A percentile compares a stretch with the other conserved stretches of the same genome.
Conservation (phyloP, 2,113 vertebrate genomes). For the Toxotes jaculatrix region DNA sequence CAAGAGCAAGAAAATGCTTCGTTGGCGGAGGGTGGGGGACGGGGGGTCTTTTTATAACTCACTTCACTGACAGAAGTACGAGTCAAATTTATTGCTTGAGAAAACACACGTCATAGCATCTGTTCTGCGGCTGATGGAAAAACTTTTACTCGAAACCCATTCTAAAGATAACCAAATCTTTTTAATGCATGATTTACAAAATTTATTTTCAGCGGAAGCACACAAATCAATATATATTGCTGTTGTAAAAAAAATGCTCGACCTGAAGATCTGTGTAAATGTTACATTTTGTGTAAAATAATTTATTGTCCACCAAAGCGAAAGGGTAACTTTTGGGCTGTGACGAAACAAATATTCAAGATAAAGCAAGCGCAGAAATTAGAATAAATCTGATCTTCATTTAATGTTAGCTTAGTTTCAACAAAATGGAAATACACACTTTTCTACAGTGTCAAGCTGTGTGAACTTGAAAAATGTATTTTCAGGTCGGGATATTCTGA, state of each 20-base stretch:
- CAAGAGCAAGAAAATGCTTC: slow-evolving; percentile 12
- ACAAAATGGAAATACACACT: slow-evolving; percentile 13
- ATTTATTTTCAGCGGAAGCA: neutral
- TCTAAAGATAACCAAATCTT: slow-evolving; percentile 43
- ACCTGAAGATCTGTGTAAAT: neutral
- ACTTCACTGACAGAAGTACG: slow-evolving; percentile 20
- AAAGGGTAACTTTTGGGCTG: slow-evolving; percentile 21
- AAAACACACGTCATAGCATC: slow-evolving; percentile 4
- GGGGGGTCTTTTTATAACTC: neutral
- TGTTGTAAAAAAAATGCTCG: neutral
- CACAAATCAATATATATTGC: slow-evolving; percentile 27
- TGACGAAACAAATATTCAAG: slow-evolving; percentile 22
- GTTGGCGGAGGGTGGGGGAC: neutral
- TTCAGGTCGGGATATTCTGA: slow-evolving; percentile 33
- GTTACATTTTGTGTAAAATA: slow-evolving; percentile 27
- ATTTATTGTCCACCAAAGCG: slow-evolving; percentile 12
- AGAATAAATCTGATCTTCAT: neutral
- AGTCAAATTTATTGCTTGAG: slow-evolving; percentile 32
- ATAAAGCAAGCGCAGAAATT: neutral
- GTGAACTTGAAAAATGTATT: slow-evolving; percentile 30
- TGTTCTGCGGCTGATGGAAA: slow-evolving; percentile 33
- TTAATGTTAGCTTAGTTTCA: slow-evolving; percentile 35
- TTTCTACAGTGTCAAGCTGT: slow-evolving; percentile 4
- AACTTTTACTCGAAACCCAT: slow-evolving; percentile 25
- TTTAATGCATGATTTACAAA: slow-evolving; percentile 47